phyloP scores from a whole-genome alignment of 2,888 invertebrate genomes.

The Drosophila multiciliata region DNA sequence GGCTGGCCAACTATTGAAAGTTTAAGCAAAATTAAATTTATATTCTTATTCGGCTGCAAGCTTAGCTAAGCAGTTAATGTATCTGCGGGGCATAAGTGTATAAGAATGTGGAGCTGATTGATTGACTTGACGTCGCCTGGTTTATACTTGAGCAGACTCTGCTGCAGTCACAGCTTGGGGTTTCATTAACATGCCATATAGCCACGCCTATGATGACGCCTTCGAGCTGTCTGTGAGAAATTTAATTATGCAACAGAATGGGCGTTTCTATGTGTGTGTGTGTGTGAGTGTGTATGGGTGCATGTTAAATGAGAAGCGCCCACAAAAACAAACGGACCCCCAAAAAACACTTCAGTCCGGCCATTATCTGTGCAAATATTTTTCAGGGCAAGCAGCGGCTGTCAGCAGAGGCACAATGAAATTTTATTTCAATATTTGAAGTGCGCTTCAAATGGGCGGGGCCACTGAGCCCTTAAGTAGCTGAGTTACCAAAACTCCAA shows the following conservation, averaged over 20 bases:
- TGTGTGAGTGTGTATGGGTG: background rate
- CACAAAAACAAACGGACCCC: slow-evolving; percentile 43
- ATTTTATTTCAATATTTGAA: slow-evolving; percentile 73
- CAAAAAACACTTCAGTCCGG: slow-evolving; percentile 51
- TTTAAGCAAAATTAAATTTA: background rate
- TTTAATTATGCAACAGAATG: slow-evolving; percentile 65
- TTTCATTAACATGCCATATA: slow-evolving; percentile 52
- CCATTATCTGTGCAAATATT: slow-evolving; percentile 71
- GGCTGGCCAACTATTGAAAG: background rate
- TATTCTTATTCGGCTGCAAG: slow-evolving; percentile 11
- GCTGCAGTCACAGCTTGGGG: slow-evolving; percentile 28
- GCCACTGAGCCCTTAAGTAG: slow-evolving; percentile 47
- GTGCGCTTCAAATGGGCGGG: slow-evolving; percentile 43
- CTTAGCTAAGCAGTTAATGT: slow-evolving; percentile 6
- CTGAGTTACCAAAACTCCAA: slow-evolving; percentile 45
- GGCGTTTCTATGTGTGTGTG: slow-evolving; percentile 18
- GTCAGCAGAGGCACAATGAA: slow-evolving; percentile 46
- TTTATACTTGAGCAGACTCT: slow-evolving; percentile 11
- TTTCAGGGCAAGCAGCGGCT: slow-evolving; percentile 26
- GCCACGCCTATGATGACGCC: slow-evolving; percentile 44
- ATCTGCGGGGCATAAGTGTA: slow-evolving; percentile 10
- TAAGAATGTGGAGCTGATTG: slow-evolving; percentile 31
- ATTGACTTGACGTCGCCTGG: slow-evolving; percentile 43
- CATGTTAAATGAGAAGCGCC: slow-evolving; percentile 35
- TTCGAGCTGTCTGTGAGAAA: slow-evolving; percentile 43